phyloP scores from a whole-genome alignment of 2,113 vertebrate genomes.

The Tor tambroides region DNA sequence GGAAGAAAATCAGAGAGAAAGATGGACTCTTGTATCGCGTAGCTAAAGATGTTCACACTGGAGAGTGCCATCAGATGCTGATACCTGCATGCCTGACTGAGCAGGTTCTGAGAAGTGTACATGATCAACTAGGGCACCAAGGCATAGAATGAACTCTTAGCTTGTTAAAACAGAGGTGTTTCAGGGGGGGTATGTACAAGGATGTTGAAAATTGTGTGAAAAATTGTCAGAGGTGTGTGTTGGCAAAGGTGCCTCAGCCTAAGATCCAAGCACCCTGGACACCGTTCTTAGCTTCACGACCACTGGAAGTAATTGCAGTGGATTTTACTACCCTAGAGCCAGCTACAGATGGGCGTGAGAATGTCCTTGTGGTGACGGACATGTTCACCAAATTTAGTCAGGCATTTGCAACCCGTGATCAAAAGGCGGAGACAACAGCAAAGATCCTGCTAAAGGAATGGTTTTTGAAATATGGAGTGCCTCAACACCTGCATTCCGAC shows the following conservation, averaged over 20 bases:
- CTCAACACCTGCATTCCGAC: neutral
- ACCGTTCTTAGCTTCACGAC: neutral
- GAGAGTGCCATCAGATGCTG: neutral
- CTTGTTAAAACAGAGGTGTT: constrained; percentile 3
- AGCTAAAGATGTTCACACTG: neutral
- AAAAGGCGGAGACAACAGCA: constrained; percentile 11
- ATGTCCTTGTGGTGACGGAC: neutral
- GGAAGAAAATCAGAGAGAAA: neutral
- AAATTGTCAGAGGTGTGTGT: neutral
- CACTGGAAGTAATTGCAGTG: neutral
- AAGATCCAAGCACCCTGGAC: neutral
- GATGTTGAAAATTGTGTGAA: constrained; percentile 21
- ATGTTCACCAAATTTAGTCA: constrained; percentile 21
- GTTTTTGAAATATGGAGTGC: neutral
- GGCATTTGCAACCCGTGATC: neutral
- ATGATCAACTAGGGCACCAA: constrained; percentile 29
- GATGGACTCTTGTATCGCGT: neutral
- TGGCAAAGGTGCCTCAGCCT: neutral
- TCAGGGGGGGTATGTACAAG: neutral
- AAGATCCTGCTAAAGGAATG: neutral
- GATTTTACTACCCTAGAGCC: neutral
- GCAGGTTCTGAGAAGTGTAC: neutral
- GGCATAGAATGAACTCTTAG: neutral
- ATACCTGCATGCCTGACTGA: neutral
- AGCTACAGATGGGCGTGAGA: neutral